A percentile compares a stretch with the other conserved stretches of the same genome.
These are phyloP conservation scores for Philereme vetulata DNA, from an alignment of 2,888 invertebrate species.

Conservation along the genomic window DNA sequence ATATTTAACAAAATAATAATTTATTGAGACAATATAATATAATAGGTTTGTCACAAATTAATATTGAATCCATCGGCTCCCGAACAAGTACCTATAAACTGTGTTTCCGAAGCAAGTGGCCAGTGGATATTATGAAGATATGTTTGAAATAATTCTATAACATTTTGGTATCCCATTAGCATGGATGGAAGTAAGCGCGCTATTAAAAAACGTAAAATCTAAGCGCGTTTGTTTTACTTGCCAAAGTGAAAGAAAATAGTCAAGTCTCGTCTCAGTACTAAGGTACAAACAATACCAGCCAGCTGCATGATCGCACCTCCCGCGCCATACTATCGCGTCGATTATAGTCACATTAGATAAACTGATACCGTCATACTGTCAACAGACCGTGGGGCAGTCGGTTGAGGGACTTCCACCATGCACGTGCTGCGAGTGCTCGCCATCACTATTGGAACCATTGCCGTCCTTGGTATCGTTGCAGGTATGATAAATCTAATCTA, in stretches of 20 bases:
- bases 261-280: background rate
- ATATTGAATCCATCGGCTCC: no score
- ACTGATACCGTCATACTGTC: background rate
- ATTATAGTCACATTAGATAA: conserved; percentile 22
- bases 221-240: no score
- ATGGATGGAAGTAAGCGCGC: no score
- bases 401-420: conserved; percentile 44
- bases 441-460: conserved; percentile 51
- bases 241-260: background rate
- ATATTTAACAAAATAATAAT: no score
- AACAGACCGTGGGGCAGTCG: conserved; percentile 14
- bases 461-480: conserved; percentile 55
- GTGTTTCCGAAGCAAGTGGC: no score
- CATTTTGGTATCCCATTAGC: no score
- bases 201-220: no score
- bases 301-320: background rate
- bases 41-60: no score
- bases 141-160: no score
- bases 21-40: no score
- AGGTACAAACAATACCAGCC: background rate
- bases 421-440: conserved; percentile 46
- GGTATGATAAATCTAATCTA: conserved; percentile 44
- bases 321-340: conserved; percentile 5
- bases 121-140: no score
- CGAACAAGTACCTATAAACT: no score